phyloP scores from a whole-genome alignment of 2,113 vertebrate species.

The Pipa parva region DNA sequence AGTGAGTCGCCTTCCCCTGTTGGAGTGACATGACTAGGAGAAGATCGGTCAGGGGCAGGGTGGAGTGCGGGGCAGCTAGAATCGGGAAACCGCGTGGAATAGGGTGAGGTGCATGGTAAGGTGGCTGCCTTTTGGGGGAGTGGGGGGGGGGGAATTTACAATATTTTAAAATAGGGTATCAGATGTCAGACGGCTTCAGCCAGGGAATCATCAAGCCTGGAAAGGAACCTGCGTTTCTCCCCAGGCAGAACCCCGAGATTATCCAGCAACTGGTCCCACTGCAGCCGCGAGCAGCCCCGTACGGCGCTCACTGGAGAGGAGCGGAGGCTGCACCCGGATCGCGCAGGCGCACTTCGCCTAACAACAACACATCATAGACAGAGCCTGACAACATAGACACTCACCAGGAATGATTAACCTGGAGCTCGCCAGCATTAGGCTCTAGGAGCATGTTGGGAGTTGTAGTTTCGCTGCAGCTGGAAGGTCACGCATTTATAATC shows the following conservation, averaged over 20 bases:
- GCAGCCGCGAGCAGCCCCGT: slow-evolving; percentile 63
- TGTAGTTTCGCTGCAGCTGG: no score
- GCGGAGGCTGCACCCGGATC: slow-evolving; percentile 37
- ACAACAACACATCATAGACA: slow-evolving; percentile 28
- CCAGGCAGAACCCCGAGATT: slow-evolving; percentile 41
- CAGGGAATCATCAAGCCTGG: neutral
- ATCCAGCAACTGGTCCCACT: slow-evolving; percentile 45
- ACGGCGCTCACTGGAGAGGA: slow-evolving; percentile 64
- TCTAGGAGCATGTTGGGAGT: no score
- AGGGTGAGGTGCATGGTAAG: slow-evolving; percentile 31
- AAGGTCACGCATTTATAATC: no score
- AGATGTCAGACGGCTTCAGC: no score
- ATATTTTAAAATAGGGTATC: no score
- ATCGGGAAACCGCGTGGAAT: slow-evolving; percentile 31
- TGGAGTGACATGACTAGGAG: slow-evolving; percentile 67
- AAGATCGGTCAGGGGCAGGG: slow-evolving; percentile 4
- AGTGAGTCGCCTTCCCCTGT: slow-evolving; percentile 66
- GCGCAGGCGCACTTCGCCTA: slow-evolving; percentile 72
- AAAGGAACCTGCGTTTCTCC: slow-evolving; percentile 19
- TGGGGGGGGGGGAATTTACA: neutral
- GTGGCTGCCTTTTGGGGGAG: neutral
- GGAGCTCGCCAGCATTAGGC: neutral
- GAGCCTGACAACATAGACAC: neutral
- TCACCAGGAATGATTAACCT: neutral
- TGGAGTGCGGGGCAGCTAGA: slow-evolving; percentile 28